These are phyloP conservation scores for Microctonus hyperodae DNA, from an alignment of 2,888 invertebrate species.

Conservation along the genomic window DNA sequence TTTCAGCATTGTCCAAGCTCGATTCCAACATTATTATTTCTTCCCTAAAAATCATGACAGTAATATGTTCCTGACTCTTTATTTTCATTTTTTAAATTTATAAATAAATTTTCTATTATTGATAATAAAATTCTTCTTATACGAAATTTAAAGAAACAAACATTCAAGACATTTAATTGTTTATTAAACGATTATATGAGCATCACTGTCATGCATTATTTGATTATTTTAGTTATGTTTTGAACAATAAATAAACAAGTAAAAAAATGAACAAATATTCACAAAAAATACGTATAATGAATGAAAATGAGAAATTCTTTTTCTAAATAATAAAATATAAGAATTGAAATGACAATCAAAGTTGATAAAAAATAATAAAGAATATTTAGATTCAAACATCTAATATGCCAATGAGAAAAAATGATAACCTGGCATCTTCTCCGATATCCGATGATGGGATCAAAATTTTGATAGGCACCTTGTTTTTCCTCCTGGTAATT, in stretches of 20 bases:
- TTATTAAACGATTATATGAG: not conserved
- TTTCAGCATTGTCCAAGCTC: slow-evolving; percentile 40
- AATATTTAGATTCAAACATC: slow-evolving; percentile 45
- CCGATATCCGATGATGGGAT: slow-evolving; percentile 57
- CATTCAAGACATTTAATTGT: not conserved
- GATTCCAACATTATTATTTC: slow-evolving; percentile 56
- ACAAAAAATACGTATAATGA: no score
- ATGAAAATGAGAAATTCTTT: no score
- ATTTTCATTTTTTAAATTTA: not conserved
- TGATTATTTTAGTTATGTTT: not conserved
- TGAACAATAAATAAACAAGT: not conserved
- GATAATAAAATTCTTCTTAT: not conserved
- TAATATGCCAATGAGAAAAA: slow-evolving; percentile 44
- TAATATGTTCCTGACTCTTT: slow-evolving; percentile 21
- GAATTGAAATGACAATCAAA: no score
- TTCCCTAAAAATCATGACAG: slow-evolving; percentile 53
- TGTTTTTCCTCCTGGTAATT: slow-evolving; percentile 62
- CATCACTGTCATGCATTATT: not conserved
- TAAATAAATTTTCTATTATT: not conserved
- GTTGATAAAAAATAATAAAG: slow-evolving; percentile 10
- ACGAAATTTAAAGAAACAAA: not conserved
- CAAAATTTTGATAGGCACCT: slow-evolving; percentile 61
- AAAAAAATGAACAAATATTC: no score
- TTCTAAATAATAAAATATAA: no score
- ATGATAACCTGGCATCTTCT: slow-evolving; percentile 59